Conservation (phyloP, 1,140 invertebrate genomes). For the Leptestheria dahalacensis region DNA sequence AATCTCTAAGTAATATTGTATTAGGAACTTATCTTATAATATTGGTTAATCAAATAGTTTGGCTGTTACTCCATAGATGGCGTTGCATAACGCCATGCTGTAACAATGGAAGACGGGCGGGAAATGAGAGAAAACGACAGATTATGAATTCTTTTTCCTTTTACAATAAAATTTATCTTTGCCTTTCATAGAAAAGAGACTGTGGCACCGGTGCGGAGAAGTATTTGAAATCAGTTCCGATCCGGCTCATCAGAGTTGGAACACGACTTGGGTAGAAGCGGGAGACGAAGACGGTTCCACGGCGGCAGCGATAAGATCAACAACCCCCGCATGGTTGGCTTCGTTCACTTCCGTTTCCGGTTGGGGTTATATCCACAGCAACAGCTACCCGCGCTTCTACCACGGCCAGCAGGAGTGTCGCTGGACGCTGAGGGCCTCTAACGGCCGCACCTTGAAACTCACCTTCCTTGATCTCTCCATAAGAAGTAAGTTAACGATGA, state of each 20-base stretch:
- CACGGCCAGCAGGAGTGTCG: constrained; percentile 7
- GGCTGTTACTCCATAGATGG: too few species aligned
- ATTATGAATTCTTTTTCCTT: too few species aligned
- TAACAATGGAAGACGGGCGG: too few species aligned
- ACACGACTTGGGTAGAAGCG: background rate
- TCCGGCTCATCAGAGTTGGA: background rate
- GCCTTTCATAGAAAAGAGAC: too few species aligned
- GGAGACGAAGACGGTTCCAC: background rate
- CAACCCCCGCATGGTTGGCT: background rate
- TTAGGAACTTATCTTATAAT: too few species aligned
- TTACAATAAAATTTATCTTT: too few species aligned
- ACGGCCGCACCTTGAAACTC: constrained; percentile 5
- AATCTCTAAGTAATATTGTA: too few species aligned
- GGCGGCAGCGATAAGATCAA: background rate
- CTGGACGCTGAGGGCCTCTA: constrained; percentile 3
- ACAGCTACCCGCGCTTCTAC: constrained; percentile 8
- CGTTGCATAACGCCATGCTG: too few species aligned
- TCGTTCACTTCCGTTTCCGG: background rate
- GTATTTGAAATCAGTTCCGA: too few species aligned
- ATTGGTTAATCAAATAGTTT: too few species aligned
- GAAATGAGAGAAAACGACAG: too few species aligned
- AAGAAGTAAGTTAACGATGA: constrained; percentile 7
- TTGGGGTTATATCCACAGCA: constrained; percentile 8
- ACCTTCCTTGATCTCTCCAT: constrained; percentile 12
- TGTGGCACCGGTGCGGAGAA: too few species aligned